phyloP scores from a whole-genome alignment of 2,113 vertebrate species.

The Zosterops pallidus region DNA sequence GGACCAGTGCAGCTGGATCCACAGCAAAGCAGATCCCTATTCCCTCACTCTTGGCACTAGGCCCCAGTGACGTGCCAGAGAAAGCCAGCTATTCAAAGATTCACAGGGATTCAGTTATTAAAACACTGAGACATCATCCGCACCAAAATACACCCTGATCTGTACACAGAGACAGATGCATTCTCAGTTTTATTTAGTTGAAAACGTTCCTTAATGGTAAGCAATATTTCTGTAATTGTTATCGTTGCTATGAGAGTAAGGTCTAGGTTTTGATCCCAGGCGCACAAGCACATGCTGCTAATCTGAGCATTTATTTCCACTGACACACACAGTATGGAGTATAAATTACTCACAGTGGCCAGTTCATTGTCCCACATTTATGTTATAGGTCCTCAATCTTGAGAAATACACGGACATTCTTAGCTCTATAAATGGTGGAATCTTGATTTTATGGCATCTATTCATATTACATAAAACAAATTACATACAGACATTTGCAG shows the following conservation, averaged over 20 bases:
- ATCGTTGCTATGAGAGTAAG: neutral
- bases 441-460: conserved; percentile 48
- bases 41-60: neutral
- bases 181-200: neutral
- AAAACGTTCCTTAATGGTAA: neutral
- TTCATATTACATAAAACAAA: conserved; percentile 62
- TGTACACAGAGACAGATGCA: neutral
- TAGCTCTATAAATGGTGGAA: neutral
- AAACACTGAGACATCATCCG: neutral
- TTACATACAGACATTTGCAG: conserved; percentile 61
- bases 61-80: neutral
- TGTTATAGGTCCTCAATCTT: neutral
- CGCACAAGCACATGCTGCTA: neutral
- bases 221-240: neutral
- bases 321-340: neutral
- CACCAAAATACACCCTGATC: neutral
- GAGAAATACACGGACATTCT: neutral
- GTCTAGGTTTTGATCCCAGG: neutral
- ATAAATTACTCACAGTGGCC: neutral
- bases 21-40: neutral
- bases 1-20: neutral
- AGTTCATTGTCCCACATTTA: neutral
- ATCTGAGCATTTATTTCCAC: neutral
- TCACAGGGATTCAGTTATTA: neutral
- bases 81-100: neutral